Conservation (phyloP, 2,888 invertebrate species). For the Calameuta filiformis region DNA sequence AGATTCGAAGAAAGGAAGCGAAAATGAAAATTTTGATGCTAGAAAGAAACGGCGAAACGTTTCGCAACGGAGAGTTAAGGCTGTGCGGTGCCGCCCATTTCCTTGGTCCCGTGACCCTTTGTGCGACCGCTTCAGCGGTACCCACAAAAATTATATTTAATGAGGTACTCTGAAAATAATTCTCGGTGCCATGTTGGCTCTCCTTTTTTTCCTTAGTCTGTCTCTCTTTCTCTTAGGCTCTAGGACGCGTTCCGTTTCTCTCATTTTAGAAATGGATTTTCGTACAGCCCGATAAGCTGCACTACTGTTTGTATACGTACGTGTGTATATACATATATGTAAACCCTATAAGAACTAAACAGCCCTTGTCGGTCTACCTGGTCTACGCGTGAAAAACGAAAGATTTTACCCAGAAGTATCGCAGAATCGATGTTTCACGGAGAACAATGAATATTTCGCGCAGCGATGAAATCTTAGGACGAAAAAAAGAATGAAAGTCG, state of each 20-base stretch:
- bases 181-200: slow-evolving; percentile 11
- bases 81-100: not conserved
- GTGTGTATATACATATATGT: not conserved
- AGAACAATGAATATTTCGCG: not conserved
- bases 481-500: not conserved
- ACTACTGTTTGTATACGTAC: not conserved
- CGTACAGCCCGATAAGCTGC: not conserved
- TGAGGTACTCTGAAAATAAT: slow-evolving; percentile 25
- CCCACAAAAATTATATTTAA: slow-evolving; percentile 28
- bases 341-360: not conserved
- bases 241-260: not conserved
- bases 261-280: not conserved
- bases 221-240: not conserved
- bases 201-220: not conserved
- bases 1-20: not conserved
- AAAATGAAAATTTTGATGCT: slow-evolving; percentile 19
- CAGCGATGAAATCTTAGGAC: not conserved
- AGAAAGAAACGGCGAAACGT: slow-evolving; percentile 15
- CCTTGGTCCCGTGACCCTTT: slow-evolving; percentile 19
- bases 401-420: not conserved
- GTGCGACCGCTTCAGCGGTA: slow-evolving; percentile 10
- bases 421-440: not conserved
- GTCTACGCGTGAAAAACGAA: not conserved
- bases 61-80: not conserved
- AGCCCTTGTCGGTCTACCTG: not conserved